Percentiles rank a stretch among this genome's conserved stretches.
Conservation (phyloP, 2,113 vertebrate species). For the Hemichromis elongatus region DNA sequence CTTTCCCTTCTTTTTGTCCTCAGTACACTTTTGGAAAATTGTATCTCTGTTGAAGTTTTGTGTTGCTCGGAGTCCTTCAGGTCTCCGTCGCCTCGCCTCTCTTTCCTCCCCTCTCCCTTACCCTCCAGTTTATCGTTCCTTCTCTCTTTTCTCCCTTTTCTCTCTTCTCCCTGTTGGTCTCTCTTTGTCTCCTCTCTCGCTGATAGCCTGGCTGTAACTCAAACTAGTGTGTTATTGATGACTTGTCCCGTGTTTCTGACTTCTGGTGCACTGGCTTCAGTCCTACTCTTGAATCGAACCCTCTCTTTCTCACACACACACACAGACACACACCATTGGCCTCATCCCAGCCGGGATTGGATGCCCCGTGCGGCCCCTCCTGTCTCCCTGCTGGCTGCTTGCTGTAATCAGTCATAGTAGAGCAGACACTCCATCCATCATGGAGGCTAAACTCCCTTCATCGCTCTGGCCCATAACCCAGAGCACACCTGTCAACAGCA, state of each 20-base stretch:
- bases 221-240: slow-evolving; percentile 59
- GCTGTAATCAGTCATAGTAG: slow-evolving; percentile 61
- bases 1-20: not conserved
- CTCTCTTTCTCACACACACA: not conserved
- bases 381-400: slow-evolving; percentile 36
- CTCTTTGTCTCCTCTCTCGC: not conserved
- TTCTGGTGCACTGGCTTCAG: slow-evolving; percentile 27
- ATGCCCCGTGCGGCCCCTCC: slow-evolving; percentile 10
- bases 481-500: slow-evolving; percentile 28
- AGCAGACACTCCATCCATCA: slow-evolving; percentile 58
- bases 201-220: not conserved
- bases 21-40: not conserved
- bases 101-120: not conserved
- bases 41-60: not conserved
- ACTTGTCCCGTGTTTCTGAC: slow-evolving; percentile 43
- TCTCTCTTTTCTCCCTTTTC: not conserved
- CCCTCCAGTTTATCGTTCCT: not conserved
- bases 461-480: slow-evolving; percentile 31
- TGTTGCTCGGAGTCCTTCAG: not conserved
- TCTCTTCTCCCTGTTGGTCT: not conserved
- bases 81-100: not conserved
- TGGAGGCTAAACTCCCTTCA: slow-evolving; percentile 51
- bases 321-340: slow-evolving; percentile 2
- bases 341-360: slow-evolving; percentile 16
- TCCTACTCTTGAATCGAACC: not conserved